A percentile compares a stretch with the other conserved stretches of the same genome.
phyloP scores from a whole-genome alignment of 2,113 vertebrate genomes.

The Bubalus kerabau region DNA sequence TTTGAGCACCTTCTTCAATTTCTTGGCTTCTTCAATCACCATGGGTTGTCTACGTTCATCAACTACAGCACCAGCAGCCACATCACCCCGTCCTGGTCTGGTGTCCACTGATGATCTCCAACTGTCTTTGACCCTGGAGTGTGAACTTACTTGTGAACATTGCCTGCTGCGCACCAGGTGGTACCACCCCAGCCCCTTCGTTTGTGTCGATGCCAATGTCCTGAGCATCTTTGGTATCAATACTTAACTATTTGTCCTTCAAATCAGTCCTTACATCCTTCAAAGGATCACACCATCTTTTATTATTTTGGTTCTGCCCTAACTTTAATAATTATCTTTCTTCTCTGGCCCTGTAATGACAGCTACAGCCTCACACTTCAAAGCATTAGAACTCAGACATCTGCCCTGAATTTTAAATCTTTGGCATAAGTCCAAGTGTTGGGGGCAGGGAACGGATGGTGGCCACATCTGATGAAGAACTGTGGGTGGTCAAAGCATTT shows the following conservation, averaged over 20 bases:
- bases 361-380: slow-evolving; percentile 86
- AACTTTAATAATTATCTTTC: slow-evolving; percentile 88
- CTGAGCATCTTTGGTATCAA: slow-evolving; percentile 86
- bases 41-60: slow-evolving; percentile 84
- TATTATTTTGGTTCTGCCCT: background rate
- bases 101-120: slow-evolving; percentile 91
- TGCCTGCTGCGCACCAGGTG: slow-evolving; percentile 19
- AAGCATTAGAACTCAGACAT: slow-evolving; percentile 84
- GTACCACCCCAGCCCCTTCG: slow-evolving; percentile 88
- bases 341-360: slow-evolving; percentile 90
- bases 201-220: slow-evolving; percentile 90
- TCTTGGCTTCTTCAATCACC: slow-evolving; percentile 68
- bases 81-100: slow-evolving; percentile 90
- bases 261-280: slow-evolving; percentile 76
- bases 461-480: slow-evolving; percentile 83
- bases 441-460: slow-evolving; percentile 81
- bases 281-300: slow-evolving; percentile 78
- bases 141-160: slow-evolving; percentile 81
- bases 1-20: slow-evolving; percentile 89
- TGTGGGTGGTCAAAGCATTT: slow-evolving; percentile 83
- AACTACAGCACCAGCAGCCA: slow-evolving; percentile 82
- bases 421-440: slow-evolving; percentile 83
- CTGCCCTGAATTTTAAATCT: slow-evolving; percentile 88
- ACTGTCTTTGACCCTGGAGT: slow-evolving; percentile 88
- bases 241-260: slow-evolving; percentile 87